Percentiles rank a stretch among this genome's conserved stretches.
Conservation (phyloP, 1,140 invertebrate species). For the Pseudomyrmex concolor region DNA sequence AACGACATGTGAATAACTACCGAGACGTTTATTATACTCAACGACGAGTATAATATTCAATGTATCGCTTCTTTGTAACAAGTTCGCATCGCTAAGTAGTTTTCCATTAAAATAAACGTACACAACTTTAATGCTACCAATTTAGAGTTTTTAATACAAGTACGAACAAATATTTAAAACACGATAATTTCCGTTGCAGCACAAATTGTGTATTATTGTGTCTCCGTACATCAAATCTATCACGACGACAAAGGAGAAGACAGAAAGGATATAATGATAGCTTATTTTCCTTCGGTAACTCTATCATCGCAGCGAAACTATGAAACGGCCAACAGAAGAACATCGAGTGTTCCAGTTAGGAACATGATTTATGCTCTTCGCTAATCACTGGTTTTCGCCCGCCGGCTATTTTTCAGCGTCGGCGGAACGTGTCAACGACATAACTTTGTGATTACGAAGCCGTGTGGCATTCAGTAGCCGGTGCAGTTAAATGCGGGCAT, state of each 20-base stretch:
- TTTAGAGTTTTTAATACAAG: background rate
- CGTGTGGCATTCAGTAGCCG: conserved; percentile 41
- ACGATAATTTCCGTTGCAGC: too few species aligned
- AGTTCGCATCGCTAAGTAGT: too few species aligned
- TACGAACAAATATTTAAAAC: too few species aligned
- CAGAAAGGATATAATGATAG: conserved; percentile 22
- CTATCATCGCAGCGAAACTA: conserved; percentile 31
- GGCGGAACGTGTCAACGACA: conserved; percentile 1
- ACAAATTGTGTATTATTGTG: too few species aligned
- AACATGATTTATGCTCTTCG: conserved; percentile 51
- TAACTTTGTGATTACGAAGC: conserved; percentile 24
- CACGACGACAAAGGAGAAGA: too few species aligned
- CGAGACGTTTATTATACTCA: background rate
- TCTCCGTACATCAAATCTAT: too few species aligned
- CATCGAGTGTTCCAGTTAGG: conserved; percentile 35
- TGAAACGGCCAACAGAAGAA: conserved; percentile 9
- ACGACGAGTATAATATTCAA: background rate
- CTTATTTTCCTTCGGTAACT: background rate
- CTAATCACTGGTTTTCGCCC: conserved; percentile 53
- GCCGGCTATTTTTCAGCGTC: conserved; percentile 35
- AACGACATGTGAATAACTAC: conserved; percentile 21
- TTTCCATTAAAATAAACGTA: too few species aligned
- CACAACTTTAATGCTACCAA: background rate
- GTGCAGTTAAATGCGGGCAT: conserved; percentile 21
- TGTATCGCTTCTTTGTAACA: background rate